phyloP scores from a whole-genome alignment of 1,140 invertebrate genomes.

The Medauroidea extradentata region DNA sequence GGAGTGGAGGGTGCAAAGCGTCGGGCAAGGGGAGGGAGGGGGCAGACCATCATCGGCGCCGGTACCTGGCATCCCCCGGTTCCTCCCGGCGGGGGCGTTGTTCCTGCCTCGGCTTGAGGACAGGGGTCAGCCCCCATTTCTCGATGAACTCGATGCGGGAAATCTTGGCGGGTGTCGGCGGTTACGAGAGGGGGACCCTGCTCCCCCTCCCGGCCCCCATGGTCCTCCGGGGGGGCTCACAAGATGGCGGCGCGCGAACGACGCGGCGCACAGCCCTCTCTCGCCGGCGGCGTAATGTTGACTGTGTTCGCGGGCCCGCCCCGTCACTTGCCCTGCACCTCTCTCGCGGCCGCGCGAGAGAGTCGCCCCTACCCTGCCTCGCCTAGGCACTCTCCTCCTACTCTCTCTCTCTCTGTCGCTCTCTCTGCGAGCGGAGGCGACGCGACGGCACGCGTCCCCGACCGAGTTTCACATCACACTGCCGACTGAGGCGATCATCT shows the following conservation, averaged over 20 bases:
- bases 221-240: constrained; percentile 22
- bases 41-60: background rate
- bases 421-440: no score
- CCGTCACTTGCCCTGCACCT: no score
- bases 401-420: no score
- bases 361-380: no score
- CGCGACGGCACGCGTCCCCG: no score
- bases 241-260: constrained; percentile 1
- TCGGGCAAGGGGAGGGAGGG: background rate
- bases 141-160: constrained; percentile 91
- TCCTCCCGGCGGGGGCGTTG: constrained; percentile 70
- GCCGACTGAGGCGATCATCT: no score
- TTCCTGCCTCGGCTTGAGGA: constrained; percentile 90
- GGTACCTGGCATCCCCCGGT: constrained; percentile 62
- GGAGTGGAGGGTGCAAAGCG: background rate
- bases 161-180: constrained; percentile 68
- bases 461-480: no score
- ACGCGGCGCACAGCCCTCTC: no score
- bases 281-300: no score
- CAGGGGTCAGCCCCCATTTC: constrained; percentile 93
- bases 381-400: no score
- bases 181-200: constrained; percentile 44
- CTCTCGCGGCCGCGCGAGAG: no score
- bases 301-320: no score
- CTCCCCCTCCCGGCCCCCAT: constrained; percentile 49